Conservation (phyloP, 1,140 invertebrate genomes). For the Philotrypesis tridentata region DNA sequence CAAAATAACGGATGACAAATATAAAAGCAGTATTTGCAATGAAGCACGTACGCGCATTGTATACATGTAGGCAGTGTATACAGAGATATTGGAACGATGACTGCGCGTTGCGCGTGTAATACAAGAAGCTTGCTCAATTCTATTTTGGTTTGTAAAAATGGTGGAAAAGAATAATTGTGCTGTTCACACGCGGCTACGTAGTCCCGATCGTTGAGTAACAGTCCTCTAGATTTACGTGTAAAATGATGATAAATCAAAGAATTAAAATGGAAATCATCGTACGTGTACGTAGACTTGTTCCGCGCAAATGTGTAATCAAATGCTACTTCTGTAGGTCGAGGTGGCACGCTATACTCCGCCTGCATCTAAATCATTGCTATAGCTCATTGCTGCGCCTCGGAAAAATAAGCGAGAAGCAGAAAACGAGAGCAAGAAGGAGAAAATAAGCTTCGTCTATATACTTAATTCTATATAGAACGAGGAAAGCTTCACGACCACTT, state of each 20-base stretch:
- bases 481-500: background rate
- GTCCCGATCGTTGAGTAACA: constrained; percentile 16
- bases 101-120: background rate
- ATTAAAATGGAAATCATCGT: constrained; percentile 20
- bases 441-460: constrained; percentile 15
- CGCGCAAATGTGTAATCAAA: background rate
- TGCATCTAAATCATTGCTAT: background rate
- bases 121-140: background rate
- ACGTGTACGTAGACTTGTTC: background rate
- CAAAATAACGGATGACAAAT: too few relatives aligned
- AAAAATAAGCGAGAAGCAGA: background rate
- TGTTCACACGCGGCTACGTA: background rate
- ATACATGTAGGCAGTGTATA: too few relatives aligned
- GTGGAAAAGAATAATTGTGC: background rate
- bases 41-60: background rate
- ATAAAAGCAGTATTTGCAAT: background rate
- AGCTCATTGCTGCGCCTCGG: background rate
- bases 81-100: background rate
- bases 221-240: constrained; percentile 8
- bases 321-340: constrained; percentile 16
- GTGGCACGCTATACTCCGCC: background rate
- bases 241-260: constrained; percentile 22
- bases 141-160: constrained; percentile 2
- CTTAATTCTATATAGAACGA: background rate
- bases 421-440: constrained; percentile 7